phyloP scores from a whole-genome alignment of 2,888 invertebrate genomes.

The Cloeon dipterum region DNA sequence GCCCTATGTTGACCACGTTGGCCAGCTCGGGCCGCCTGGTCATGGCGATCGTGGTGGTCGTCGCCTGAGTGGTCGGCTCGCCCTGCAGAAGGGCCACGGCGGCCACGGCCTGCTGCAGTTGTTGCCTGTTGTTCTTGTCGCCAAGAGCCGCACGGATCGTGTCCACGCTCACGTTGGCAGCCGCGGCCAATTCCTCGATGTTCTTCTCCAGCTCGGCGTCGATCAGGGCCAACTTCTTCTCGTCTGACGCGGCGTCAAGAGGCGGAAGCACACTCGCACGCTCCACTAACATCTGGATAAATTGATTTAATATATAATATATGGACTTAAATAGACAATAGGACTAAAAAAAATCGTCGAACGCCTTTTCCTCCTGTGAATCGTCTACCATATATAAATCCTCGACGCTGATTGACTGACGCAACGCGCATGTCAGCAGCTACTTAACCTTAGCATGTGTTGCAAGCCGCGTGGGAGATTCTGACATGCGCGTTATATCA shows the following conservation, averaged over 20 bases:
- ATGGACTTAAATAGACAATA: too few relatives aligned
- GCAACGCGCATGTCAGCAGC: too few relatives aligned
- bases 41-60: conserved; percentile 9
- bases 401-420: too few relatives aligned
- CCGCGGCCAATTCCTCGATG: conserved; percentile 30
- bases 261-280: too few relatives aligned
- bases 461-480: too few relatives aligned
- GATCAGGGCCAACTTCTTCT: conserved; percentile 7
- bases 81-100: conserved; percentile 9
- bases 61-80: conserved; percentile 17
- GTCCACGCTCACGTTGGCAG: conserved; percentile 56
- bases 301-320: too few relatives aligned
- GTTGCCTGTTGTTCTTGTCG: conserved; percentile 26
- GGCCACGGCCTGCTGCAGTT: conserved; percentile 23
- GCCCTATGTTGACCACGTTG: not conserved
- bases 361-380: too few relatives aligned
- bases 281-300: too few relatives aligned
- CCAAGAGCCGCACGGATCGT: conserved; percentile 53
- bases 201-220: conserved; percentile 9
- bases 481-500: too few relatives aligned
- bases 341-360: too few relatives aligned
- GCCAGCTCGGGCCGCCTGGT: conserved; percentile 9
- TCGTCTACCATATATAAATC: too few relatives aligned
- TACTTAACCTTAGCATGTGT: too few relatives aligned
- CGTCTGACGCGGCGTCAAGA: conserved; percentile 9